Base-by-base conservation (phyloP, 2,113 vertebrate genomes). In the Chaetodon trifascialis region DNA sequence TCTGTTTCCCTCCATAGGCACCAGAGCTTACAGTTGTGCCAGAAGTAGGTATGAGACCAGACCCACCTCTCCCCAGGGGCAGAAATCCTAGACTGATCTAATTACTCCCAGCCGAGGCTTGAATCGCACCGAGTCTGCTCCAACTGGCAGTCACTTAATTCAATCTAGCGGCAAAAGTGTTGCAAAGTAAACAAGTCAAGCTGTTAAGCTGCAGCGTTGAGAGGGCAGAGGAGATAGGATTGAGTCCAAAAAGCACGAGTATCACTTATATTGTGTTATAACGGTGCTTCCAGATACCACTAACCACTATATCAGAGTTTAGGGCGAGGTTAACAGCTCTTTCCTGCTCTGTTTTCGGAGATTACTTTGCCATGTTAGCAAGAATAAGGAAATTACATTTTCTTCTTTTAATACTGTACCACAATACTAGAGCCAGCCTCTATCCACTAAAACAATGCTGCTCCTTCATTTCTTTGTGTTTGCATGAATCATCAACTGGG, bases 11-110 rank as follows among this genome's bases (percentile, higher is more conserved):
- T 90, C 74, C 76, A 79, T 81, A 81, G 81, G 72, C 77, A 70
- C 77, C 77, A 56, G 47, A 14, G 76, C 23, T 78, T 76, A 79
- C 66, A 85, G 76, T 70, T 80, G 81, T 81, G 59, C 63, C 60
- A 76, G 69, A 86, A 76, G 72, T 68, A 52, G 73, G 55, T 76
- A 68, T 82, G 63, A 79, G 81, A 82, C 36, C 73, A 71, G 67
- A 81, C 71, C 47, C 36, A 46, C 12, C 36, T 56, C 16, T 55
- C 76, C 77, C 73, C 38, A 3, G 17, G 67, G 85, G 68, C 34
- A 34, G 87, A 84, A 88, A 90, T 80, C 36, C 76, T 60, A 86
- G 16, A 84, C 88, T 79, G 74, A 91, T 93, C 72, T 71, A 79
- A 80, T 92, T 88, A 84, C 82, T 74, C 73, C 0, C 15, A 55